Percentiles rank a stretch among this genome's conserved stretches.
These are phyloP conservation scores for Eilema depressum DNA, from an alignment of 2,888 invertebrate genomes.

Conservation along the genomic window DNA sequence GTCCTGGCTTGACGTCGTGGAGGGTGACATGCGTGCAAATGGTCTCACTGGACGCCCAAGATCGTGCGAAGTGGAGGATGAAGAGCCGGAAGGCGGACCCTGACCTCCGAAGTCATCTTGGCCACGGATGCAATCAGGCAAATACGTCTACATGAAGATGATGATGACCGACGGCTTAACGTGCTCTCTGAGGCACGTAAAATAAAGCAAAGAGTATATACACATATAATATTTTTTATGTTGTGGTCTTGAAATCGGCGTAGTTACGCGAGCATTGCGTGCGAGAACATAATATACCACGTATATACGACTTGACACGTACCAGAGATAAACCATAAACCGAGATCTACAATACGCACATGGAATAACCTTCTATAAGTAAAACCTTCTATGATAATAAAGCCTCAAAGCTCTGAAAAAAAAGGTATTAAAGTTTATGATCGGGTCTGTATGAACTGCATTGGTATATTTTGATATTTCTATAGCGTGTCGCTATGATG, in stretches of 20 bases:
- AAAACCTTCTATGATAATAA: not conserved
- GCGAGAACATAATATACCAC: not conserved
- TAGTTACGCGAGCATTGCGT: not conserved
- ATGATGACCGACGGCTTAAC: too few species aligned
- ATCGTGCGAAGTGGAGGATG: too few species aligned
- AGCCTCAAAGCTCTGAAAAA: not conserved
- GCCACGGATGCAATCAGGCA: too few species aligned
- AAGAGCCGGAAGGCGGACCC: too few species aligned
- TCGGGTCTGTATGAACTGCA: not conserved
- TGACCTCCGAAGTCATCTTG: too few species aligned
- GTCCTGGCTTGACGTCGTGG: too few species aligned
- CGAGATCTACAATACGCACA: not conserved
- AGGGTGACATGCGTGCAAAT: too few species aligned
- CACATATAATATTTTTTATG: not conserved
- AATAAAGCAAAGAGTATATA: too few species aligned
- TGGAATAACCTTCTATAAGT: not conserved
- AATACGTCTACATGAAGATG: too few species aligned
- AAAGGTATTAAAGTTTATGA: not conserved
- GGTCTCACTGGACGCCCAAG: too few species aligned
- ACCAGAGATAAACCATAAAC: not conserved
- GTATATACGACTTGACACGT: not conserved
- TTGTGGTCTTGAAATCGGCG: not conserved
- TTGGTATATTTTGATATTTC: not conserved
- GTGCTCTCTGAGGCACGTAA: too few species aligned
- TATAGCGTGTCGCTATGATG: too few species aligned